phyloP scores from a whole-genome alignment of 2,888 invertebrate species.

The Tiliacea citrago region DNA sequence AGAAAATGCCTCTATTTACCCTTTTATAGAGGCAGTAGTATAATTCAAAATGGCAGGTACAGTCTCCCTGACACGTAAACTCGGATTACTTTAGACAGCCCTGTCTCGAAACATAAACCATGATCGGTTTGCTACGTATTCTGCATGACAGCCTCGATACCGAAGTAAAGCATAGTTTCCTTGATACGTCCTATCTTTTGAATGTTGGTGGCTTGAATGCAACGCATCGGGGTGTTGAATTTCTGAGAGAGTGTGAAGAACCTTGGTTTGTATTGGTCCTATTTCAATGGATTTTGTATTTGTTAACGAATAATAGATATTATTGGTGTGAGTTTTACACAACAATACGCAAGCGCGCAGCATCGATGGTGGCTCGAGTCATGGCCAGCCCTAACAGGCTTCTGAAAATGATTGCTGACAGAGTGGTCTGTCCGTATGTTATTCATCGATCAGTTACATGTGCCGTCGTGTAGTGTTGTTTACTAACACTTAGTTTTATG shows the following conservation, averaged over 20 bases:
- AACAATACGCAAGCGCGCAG: too few relatives aligned
- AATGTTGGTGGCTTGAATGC: neutral
- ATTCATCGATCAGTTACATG: too few relatives aligned
- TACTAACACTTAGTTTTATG: too few relatives aligned
- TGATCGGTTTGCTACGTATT: neutral
- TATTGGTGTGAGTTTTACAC: too few relatives aligned
- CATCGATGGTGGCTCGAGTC: too few relatives aligned
- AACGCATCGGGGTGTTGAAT: neutral
- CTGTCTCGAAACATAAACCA: neutral
- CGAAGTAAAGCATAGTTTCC: neutral
- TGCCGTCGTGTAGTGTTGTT: too few relatives aligned
- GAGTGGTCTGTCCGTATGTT: too few relatives aligned
- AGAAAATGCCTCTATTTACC: neutral
- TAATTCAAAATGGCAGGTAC: conserved; percentile 10
- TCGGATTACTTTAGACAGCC: conserved; percentile 2
- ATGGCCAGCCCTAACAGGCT: too few relatives aligned
- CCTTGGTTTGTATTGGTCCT: too few relatives aligned
- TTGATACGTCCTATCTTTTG: neutral
- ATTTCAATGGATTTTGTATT: neutral
- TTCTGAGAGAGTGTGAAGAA: neutral
- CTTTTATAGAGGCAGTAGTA: neutral
- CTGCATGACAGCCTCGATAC: neutral
- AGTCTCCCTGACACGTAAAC: neutral
- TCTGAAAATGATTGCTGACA: too few relatives aligned
- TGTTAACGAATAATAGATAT: neutral